phyloP scores from a whole-genome alignment of 23 tunicate genomes.

The Trididemnum miniatum region DNA sequence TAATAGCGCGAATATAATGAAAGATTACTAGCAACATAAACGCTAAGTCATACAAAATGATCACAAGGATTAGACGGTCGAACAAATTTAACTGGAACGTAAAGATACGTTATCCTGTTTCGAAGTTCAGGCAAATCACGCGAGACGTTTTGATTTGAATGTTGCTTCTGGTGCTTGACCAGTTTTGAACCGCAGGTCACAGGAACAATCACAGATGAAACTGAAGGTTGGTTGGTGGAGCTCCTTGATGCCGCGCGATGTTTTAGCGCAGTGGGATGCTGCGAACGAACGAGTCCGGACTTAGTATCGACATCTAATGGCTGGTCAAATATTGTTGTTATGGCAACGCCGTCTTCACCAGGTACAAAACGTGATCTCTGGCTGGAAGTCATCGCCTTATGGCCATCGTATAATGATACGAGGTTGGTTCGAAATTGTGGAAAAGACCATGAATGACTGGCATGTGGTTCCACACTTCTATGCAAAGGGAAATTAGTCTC shows the following conservation, averaged over 20 bases:
- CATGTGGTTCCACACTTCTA: conserved; percentile 56
- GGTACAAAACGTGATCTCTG: conserved; percentile 39
- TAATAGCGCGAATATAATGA: too few relatives aligned
- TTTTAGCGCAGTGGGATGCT: conserved; percentile 55
- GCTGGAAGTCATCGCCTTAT: conserved; percentile 6
- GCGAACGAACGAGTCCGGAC: conserved; percentile 51
- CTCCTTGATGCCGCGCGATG: neutral
- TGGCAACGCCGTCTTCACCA: conserved; percentile 74
- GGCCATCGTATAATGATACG: neutral
- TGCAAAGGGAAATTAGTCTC: neutral
- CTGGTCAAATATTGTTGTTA: conserved; percentile 73
- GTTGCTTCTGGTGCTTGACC: neutral
- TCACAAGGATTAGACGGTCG: conserved; percentile 8
- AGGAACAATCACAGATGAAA: neutral
- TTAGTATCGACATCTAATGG: conserved; percentile 74
- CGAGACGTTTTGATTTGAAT: neutral
- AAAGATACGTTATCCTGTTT: too few relatives aligned
- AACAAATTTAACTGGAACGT: conserved; percentile 17
- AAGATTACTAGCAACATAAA: too few relatives aligned
- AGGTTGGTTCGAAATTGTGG: conserved; percentile 71
- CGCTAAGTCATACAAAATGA: neutral
- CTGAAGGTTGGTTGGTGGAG: neutral
- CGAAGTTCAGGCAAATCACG: neutral
- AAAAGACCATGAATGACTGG: conserved; percentile 62
- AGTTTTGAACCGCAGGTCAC: conserved; percentile 24